Evolutionary conservation across 2,113 vertebrate species (phyloP).

Genomic region (Aleadryas rufinucha): DNA sequence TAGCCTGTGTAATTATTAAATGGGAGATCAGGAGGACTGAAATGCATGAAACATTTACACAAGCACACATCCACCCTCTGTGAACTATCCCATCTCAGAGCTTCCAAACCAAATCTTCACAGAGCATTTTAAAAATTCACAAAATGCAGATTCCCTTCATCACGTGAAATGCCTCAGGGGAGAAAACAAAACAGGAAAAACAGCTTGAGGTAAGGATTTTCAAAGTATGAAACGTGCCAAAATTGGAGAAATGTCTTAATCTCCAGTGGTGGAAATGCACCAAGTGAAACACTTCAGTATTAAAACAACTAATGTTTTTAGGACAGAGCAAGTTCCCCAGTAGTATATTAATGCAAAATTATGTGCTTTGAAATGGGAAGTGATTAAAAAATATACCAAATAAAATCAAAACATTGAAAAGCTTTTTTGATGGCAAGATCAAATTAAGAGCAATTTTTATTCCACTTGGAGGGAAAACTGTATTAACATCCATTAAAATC

Average conservation of each 20-base stretch:
- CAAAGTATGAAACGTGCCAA: not conserved
- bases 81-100: rapidly evolving
- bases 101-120: not conserved
- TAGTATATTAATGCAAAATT: not conserved
- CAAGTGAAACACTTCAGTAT: not conserved
- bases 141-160: not conserved
- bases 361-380: conserved; percentile 9
- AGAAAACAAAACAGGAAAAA: not conserved
- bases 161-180: not conserved
- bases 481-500: conserved; percentile 61
- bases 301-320: not conserved
- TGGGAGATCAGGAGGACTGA: not conserved
- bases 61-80: rapidly evolving
- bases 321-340: not conserved
- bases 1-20: not conserved
- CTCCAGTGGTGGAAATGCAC: not conserved
- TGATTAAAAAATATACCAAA: conserved; percentile 22
- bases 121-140: not conserved
- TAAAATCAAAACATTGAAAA: not conserved
- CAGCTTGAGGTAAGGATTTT: not conserved
- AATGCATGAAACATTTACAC: not conserved
- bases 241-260: not conserved
- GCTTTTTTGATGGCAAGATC: conserved; percentile 9
- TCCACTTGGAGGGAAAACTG: conserved; percentile 33
- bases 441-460: conserved; percentile 41